Evolutionary conservation across 2,888 invertebrate genomes (phyloP).

Genomic region (Reticulitermes lucifugus): DNA sequence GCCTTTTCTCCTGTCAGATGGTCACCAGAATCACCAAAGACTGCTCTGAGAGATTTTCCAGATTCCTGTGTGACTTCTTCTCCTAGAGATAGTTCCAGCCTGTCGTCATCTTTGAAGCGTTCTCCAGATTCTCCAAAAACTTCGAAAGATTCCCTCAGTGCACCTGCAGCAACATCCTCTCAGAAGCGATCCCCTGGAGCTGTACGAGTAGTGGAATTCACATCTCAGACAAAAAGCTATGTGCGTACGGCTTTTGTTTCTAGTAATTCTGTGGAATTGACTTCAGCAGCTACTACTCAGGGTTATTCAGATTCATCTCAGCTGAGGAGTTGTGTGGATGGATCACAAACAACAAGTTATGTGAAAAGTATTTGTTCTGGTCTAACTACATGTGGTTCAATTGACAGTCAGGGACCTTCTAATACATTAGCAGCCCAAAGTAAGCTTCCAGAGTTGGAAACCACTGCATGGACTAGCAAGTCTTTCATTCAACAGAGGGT

Average conservation of each 20-base stretch:
- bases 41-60: slow-evolving; percentile 33
- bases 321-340: slow-evolving; percentile 1
- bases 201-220: slow-evolving; percentile 52
- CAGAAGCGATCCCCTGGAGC: slow-evolving; percentile 50
- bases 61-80: slow-evolving; percentile 31
- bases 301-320: slow-evolving; percentile 19
- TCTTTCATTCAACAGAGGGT: slow-evolving; percentile 90
- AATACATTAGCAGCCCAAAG: neutral
- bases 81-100: slow-evolving; percentile 27
- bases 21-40: slow-evolving; percentile 46
- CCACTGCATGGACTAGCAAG: slow-evolving; percentile 56
- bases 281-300: neutral
- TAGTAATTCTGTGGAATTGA: neutral
- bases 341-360: neutral
- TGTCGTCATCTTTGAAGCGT: slow-evolving; percentile 27
- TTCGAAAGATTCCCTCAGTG: slow-evolving; percentile 39
- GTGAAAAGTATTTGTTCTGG: neutral
- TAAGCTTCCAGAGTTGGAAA: neutral
- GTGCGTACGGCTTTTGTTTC: slow-evolving; percentile 45
- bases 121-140: slow-evolving; percentile 44
- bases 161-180: slow-evolving; percentile 39
- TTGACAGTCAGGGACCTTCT: neutral
- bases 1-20: neutral
- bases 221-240: slow-evolving; percentile 53
- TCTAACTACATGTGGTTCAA: neutral